Evolutionary conservation across 2,113 vertebrate genomes (phyloP), one percentile per base, ranked within the genome.

Genomic region (Onychostruthus taczanowskii): DNA sequence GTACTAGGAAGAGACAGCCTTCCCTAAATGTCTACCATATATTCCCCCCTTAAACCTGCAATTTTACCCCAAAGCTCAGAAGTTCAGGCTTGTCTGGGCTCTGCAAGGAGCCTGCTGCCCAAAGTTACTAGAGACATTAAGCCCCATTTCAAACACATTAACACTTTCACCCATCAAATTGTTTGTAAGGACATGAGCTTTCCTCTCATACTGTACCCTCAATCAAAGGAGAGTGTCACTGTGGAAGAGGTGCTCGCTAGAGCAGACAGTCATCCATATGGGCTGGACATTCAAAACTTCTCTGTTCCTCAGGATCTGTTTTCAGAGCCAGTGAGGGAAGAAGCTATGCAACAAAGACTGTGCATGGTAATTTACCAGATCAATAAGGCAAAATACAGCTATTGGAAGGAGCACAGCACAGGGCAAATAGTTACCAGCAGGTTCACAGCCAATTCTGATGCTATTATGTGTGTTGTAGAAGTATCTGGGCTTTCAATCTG

Each of bases 21-120:
- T 63, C 22, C 14, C 2, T 0, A 62, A 31, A 7, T 1, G 2
- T 33, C 17, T 19, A 11, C 58, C 22, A 37, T 11, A 15, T 18
- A 84, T 27, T 53, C 9, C 28, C 9, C 18, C 2, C 23, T 47
- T 39, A n/a, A 74, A 64, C 23, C 49, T 33, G 3, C 28, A 23
- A 0, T 39, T 84, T 47, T 28, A 74, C n/a, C 22, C 69, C 49
- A 47, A n/a, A 55, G 23, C 4, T 64, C 28, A 33, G 18, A n/a
- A 84, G 11, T 4, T 64, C 59, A 3, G 69, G n/a, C 59, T 19
- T 55, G 9, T 55, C 31, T 35, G 46, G 16, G 47, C 27, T 63
- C 58, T 53, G 33, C 22, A 14, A 18, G 0, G 7, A 46, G 17
- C 17, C 13, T 33, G 47, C 56, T 62, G 17, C 47, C 47, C 33